These are phyloP conservation scores for Isaurus tuberculatus DNA, from an alignment of 92 coral and sea anemone genomes.

Conservation along the genomic window DNA sequence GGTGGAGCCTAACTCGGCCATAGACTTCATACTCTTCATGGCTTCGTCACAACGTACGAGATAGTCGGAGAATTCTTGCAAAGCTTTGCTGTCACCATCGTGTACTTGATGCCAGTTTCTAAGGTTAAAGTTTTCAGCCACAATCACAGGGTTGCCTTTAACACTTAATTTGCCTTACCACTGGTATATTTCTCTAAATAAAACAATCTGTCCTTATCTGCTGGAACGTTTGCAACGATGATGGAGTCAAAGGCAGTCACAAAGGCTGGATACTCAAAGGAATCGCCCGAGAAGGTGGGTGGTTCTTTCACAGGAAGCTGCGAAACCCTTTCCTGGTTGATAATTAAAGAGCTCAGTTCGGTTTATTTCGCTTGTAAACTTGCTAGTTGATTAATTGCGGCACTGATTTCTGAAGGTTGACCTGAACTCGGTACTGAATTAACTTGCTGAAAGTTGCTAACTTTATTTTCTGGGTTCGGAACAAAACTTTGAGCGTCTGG, in stretches of 20 bases:
- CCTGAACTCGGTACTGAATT: no score
- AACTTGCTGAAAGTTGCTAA: no score
- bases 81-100: conserved; percentile 68
- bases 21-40: conserved; percentile 56
- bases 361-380: conserved; percentile 40
- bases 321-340: conserved; percentile 51
- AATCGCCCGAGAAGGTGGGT: conserved; percentile 48
- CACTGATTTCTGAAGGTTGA: not conserved
- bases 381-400: conserved; percentile 41
- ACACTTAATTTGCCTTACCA: conserved; percentile 69
- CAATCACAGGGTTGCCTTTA: conserved; percentile 77
- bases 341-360: conserved; percentile 50
- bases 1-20: conserved; percentile 66
- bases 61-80: conserved; percentile 71
- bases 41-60: conserved; percentile 67
- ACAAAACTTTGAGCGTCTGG: no score
- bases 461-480: conserved; percentile 43
- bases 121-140: conserved; percentile 45
- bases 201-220: conserved; percentile 60
- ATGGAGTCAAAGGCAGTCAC: conserved; percentile 62
- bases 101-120: conserved; percentile 64
- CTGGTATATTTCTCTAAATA: conserved; percentile 71
- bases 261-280: no score
- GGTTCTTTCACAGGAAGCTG: conserved; percentile 66
- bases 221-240: conserved; percentile 49